Evolutionary conservation across 1,140 invertebrate species (phyloP).

Genomic region (Atopsyche davidsoni): DNA sequence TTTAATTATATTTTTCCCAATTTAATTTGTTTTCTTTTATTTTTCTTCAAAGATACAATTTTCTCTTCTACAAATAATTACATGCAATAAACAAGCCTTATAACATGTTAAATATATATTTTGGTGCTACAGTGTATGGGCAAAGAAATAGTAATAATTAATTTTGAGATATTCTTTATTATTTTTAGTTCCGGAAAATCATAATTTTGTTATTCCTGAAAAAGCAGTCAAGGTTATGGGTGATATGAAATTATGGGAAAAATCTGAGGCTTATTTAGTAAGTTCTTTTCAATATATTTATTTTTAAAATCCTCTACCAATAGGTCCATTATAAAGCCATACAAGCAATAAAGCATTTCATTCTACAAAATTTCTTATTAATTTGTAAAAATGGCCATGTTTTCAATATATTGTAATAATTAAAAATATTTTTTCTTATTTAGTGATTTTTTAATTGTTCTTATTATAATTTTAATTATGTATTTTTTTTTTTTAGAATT

Average conservation of each 20-base stretch:
- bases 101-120: too few species aligned
- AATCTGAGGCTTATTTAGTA: constrained; percentile 77
- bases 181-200: constrained; percentile 43
- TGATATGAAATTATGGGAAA: constrained; percentile 76
- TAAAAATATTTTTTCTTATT: not conserved
- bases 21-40: too few species aligned
- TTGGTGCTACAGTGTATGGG: too few species aligned
- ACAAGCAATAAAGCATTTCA: too few species aligned
- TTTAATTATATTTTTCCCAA: too few species aligned
- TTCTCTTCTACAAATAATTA: too few species aligned
- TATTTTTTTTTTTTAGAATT: not conserved
- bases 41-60: too few species aligned
- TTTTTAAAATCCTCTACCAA: constrained; percentile 4
- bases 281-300: constrained; percentile 22
- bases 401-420: not conserved
- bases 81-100: too few species aligned
- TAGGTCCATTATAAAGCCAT: too few species aligned
- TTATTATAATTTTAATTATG: not conserved
- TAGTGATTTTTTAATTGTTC: not conserved
- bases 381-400: not conserved
- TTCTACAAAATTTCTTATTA: not conserved
- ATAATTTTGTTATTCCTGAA: constrained; percentile 60
- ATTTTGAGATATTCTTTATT: too few species aligned
- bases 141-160: too few species aligned
- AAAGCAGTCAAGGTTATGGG: constrained; percentile 62